Evolutionary conservation across 2,888 invertebrate genomes (phyloP), one percentile per base, ranked within the genome.

Genomic region (Cheilosia vulpina): DNA sequence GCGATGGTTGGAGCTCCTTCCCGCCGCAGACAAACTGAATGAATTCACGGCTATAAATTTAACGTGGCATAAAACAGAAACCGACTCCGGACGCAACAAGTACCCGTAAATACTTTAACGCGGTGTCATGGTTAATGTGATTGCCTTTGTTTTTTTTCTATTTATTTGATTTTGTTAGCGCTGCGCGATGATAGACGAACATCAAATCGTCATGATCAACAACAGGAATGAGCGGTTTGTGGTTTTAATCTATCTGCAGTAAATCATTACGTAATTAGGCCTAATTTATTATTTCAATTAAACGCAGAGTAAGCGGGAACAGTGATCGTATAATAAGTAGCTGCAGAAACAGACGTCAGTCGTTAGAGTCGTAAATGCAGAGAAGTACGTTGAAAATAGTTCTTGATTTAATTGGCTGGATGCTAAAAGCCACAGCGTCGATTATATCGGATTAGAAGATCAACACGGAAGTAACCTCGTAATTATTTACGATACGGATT

Each of bases 161-260:
- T 50, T 58, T 34, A 57, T 60, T 68, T 27, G 68, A 83, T 66
- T 77, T 47, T 73, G 72, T 63, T 62, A 68, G 41, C 63, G 62
- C 57, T 66, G 43, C 45, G 52, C 66, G 68, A 78, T 75, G 78
- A 68, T 73, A 57, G 79, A 83, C 53, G 78, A 83, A 73, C 83
- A 78, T 78, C 65, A 72, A 77, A 78, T 55, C 66, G 65, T 72
- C 60, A 55, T 77, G 71, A 78, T 82, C 65, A 72, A 47, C 38
- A 17, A 71, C 72, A 60, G 65, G 52, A 77, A 82, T 52, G 45
- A 62, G 77, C 57, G 69, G 76, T 63, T 60, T 76, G 69, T 60
- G 82, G 78, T 72, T 78, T 62, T 58, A 38, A 66, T 72, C 50
- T 62, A 60, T 71, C 38, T 53, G 52, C 31, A 72, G 53, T 72